These are phyloP conservation scores for Brotula barbata DNA, from an alignment of 2,797 vertebrate species.

Conservation along the genomic window DNA sequence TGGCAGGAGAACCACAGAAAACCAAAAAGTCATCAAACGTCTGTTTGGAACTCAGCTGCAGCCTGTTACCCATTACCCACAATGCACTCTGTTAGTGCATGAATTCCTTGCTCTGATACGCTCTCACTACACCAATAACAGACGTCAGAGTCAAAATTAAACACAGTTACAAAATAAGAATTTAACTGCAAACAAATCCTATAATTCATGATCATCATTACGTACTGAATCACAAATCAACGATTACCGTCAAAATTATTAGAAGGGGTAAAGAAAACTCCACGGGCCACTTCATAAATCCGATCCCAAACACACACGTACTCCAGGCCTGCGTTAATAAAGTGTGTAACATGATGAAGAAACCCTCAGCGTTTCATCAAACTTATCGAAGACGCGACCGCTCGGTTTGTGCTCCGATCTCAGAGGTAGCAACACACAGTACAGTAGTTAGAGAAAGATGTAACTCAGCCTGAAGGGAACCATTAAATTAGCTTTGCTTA, in stretches of 20 bases:
- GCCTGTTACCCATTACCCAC: neutral
- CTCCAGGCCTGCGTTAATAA: too few relatives aligned
- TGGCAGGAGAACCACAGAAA: conserved; percentile 39
- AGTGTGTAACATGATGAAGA: neutral
- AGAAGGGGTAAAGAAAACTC: too few relatives aligned
- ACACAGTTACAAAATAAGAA: too few relatives aligned
- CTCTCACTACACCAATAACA: too few relatives aligned
- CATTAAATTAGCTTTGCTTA: conserved; percentile 65
- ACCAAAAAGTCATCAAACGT: neutral
- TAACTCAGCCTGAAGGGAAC: conserved; percentile 44
- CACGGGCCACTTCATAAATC: too few relatives aligned
- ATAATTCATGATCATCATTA: too few relatives aligned
- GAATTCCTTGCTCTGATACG: too few relatives aligned
- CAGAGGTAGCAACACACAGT: neutral
- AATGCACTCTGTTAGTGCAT: neutral
- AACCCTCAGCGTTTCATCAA: neutral
- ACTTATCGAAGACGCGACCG: neutral
- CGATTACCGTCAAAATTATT: too few relatives aligned
- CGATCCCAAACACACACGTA: too few relatives aligned
- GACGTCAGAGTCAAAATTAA: too few relatives aligned
- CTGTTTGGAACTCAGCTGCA: neutral
- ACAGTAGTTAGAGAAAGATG: conserved; percentile 20
- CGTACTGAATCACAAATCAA: too few relatives aligned
- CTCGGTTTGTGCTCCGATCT: neutral
- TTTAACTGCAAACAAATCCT: too few relatives aligned